These are phyloP conservation scores for Emydocephalus ijimae DNA, from an alignment of 2,113 vertebrate species.

Conservation along the genomic window DNA sequence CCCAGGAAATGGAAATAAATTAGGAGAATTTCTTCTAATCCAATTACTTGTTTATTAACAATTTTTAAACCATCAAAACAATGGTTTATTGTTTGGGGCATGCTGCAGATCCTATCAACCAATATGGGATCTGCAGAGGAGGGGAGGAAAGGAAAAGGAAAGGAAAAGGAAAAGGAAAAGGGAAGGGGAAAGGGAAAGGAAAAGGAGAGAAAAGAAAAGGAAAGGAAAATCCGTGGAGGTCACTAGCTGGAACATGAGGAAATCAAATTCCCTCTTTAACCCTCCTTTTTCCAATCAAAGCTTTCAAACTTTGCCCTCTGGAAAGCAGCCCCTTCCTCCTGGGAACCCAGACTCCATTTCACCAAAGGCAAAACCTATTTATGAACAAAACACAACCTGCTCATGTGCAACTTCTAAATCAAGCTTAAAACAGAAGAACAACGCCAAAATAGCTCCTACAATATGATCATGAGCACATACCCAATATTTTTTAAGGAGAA, in stretches of 20 bases:
- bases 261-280: background rate
- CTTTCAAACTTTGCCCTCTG: background rate
- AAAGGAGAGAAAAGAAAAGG: background rate
- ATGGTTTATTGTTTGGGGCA: background rate
- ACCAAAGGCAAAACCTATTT: background rate
- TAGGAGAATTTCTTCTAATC: background rate
- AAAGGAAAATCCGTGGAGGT: background rate
- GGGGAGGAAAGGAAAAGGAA: too few species aligned
- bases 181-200: too few species aligned
- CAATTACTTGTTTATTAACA: background rate
- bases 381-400: background rate
- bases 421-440: background rate
- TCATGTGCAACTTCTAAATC: background rate
- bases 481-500: background rate
- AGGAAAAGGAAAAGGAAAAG: too few species aligned
- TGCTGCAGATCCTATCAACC: background rate
- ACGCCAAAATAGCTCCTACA: background rate
- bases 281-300: background rate
- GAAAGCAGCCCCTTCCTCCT: background rate
- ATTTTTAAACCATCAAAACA: background rate
- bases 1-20: background rate
- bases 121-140: background rate
- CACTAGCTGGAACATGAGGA: background rate
- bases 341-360: background rate
- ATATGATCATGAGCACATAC: background rate